A percentile compares a stretch with the other conserved stretches of the same genome.
Evolutionary conservation across 2,888 invertebrate genomes (phyloP).

Genomic region (Sarcophaga subvicina): DNA sequence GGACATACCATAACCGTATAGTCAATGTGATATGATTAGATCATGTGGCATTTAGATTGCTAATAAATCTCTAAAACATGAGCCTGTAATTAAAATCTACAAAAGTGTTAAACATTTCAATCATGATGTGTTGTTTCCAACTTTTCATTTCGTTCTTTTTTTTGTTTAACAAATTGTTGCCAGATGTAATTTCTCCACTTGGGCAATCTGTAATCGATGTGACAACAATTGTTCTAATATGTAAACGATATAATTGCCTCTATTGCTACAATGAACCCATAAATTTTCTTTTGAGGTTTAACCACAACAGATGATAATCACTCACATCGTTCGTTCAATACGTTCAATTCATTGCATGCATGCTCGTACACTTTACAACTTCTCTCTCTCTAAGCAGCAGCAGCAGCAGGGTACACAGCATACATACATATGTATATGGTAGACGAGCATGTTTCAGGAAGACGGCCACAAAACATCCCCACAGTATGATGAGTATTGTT

Average conservation of each 20-base stretch:
- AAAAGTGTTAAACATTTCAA: background rate
- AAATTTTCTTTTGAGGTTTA: constrained; percentile 69
- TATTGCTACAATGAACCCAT: constrained; percentile 70
- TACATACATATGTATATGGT: background rate
- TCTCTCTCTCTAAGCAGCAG: background rate
- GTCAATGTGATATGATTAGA: too few relatives aligned
- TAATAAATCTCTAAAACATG: too few relatives aligned
- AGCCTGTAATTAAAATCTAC: too few relatives aligned
- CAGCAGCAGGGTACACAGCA: background rate
- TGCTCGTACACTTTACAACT: too few relatives aligned
- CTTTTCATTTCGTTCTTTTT: background rate
- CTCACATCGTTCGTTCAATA: constrained; percentile 26
- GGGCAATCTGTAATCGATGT: constrained; percentile 45
- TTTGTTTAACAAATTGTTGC: constrained; percentile 55
- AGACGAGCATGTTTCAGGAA: constrained; percentile 8
- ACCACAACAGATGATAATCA: constrained; percentile 70
- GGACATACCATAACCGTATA: too few relatives aligned
- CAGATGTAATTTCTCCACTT: constrained; percentile 54
- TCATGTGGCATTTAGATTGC: too few relatives aligned
- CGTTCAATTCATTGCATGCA: background rate
- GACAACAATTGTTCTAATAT: constrained; percentile 65
- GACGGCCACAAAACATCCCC: constrained; percentile 68
- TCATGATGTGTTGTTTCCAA: background rate
- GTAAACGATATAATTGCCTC: constrained; percentile 68
- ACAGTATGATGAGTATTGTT: constrained; percentile 42